These are phyloP conservation scores for Aphelenchoides avenae DNA, from an alignment of 1,140 invertebrate genomes.

Conservation along the genomic window DNA sequence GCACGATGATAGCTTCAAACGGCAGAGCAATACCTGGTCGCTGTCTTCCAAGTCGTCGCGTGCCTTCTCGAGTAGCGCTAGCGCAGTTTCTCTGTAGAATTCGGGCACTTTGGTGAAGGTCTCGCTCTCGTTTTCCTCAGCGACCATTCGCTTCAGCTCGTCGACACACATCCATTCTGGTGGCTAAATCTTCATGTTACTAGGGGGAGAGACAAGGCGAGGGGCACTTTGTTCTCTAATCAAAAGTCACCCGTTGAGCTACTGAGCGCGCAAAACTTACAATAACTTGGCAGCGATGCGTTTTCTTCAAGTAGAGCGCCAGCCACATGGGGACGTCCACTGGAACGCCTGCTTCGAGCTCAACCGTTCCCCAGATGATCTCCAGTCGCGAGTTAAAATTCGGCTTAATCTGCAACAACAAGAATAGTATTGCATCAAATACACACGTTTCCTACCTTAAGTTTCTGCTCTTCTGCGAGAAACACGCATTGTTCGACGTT, in stretches of 20 bases:
- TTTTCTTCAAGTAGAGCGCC: conserved; percentile 82
- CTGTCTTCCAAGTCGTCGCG: conserved; percentile 74
- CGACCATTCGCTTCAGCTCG: conserved; percentile 73
- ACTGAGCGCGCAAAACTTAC: conserved; percentile 36
- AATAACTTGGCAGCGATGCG: conserved; percentile 84
- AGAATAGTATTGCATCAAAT: conserved; percentile 18
- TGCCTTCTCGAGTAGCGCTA: conserved; percentile 73
- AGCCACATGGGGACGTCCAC: conserved; percentile 81
- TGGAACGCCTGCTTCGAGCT: conserved; percentile 76
- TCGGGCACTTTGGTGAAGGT: conserved; percentile 74
- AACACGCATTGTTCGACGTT: conserved; percentile 20
- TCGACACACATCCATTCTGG: conserved; percentile 91
- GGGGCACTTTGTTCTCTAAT: not conserved
- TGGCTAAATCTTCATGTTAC: conserved; percentile 53
- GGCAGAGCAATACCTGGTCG: conserved; percentile 65
- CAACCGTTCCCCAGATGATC: conserved; percentile 67
- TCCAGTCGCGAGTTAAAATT: conserved; percentile 74
- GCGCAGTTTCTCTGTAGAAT: conserved; percentile 83
- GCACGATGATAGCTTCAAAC: not conserved
- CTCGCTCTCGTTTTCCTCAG: conserved; percentile 74
- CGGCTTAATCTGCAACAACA: conserved; percentile 74
- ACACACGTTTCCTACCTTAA: conserved; percentile 23
- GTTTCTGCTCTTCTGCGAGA: conserved; percentile 23
- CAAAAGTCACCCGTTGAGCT: not conserved
- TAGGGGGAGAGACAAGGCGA: not conserved